Conservation (phyloP, 2,113 vertebrate species). For the Desmodus rotundus region DNA sequence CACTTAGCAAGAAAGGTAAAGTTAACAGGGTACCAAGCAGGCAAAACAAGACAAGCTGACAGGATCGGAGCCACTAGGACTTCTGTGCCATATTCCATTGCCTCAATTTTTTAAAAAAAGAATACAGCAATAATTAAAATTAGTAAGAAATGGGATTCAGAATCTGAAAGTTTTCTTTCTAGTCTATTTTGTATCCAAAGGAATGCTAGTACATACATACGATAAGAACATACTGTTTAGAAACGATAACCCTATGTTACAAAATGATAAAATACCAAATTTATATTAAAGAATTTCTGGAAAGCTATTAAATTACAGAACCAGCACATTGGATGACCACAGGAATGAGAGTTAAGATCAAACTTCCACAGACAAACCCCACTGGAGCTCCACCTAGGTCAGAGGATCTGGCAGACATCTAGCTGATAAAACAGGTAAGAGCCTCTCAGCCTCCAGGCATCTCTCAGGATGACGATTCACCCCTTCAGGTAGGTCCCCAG, state of each 20-base stretch:
- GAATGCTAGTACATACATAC: neutral
- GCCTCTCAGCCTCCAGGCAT: neutral
- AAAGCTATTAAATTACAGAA: constrained; percentile 35
- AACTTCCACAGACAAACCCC: neutral
- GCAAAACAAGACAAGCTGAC: neutral
- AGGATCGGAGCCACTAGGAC: neutral
- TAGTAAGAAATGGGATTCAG: neutral
- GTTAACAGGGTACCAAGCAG: neutral
- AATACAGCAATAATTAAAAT: constrained; percentile 8
- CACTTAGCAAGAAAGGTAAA: constrained; percentile 14
- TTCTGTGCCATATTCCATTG: neutral
- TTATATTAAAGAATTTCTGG: constrained; percentile 29
- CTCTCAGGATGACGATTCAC: constrained; percentile 8
- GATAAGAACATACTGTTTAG: neutral
- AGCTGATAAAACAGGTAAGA: constrained; percentile 2
- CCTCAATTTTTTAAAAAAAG: neutral
- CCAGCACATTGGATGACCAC: too few relatives aligned
- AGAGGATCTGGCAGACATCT: neutral
- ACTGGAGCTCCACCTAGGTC: neutral
- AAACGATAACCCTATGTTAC: neutral
- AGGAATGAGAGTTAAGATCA: constrained; percentile 8
- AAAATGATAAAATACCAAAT: neutral
- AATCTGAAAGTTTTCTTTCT: constrained; percentile 24
- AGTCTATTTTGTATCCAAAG: neutral
- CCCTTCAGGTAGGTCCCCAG: neutral